phyloP scores from a whole-genome alignment of 1,140 invertebrate species.

The Drosophila nigromelanica region DNA sequence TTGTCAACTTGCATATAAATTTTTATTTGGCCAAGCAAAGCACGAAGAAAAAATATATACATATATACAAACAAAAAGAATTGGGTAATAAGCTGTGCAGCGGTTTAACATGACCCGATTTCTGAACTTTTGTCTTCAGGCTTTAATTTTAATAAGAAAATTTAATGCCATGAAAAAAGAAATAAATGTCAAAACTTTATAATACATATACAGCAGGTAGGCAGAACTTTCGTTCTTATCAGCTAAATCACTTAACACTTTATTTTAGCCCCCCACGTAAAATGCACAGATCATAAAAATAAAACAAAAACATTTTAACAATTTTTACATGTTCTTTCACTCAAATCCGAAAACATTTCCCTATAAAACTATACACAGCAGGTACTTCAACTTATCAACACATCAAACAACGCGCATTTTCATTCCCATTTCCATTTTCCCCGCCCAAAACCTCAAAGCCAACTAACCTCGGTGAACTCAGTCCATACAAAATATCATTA shows the following conservation, averaged over 20 bases:
- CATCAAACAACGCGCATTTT: constrained; percentile 19
- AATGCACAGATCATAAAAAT: constrained; percentile 42
- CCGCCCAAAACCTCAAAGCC: neutral
- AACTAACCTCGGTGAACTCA: constrained; percentile 47
- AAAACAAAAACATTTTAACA: constrained; percentile 21
- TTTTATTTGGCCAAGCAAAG: constrained; percentile 45
- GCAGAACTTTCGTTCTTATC: constrained; percentile 53
- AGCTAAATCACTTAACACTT: constrained; percentile 36
- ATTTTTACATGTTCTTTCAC: constrained; percentile 24
- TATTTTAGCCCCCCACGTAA: constrained; percentile 22
- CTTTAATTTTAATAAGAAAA: constrained; percentile 21
- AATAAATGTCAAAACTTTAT: constrained; percentile 29
- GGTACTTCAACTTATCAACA: constrained; percentile 47
- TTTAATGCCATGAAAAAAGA: neutral
- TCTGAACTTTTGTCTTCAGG: constrained; percentile 17
- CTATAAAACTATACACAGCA: constrained; percentile 28
- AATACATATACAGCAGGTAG: constrained; percentile 13
- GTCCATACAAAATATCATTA: constrained; percentile 25
- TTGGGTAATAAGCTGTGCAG: constrained; percentile 42
- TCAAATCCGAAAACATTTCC: constrained; percentile 8
- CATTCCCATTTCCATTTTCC: constrained; percentile 6
- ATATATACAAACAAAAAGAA: constrained; percentile 5
- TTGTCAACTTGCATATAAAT: constrained; percentile 63
- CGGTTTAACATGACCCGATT: constrained; percentile 56
- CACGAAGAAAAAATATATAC: constrained; percentile 13